phyloP scores from a whole-genome alignment of 2,888 invertebrate genomes.

The Cryptosula pallasiana region DNA sequence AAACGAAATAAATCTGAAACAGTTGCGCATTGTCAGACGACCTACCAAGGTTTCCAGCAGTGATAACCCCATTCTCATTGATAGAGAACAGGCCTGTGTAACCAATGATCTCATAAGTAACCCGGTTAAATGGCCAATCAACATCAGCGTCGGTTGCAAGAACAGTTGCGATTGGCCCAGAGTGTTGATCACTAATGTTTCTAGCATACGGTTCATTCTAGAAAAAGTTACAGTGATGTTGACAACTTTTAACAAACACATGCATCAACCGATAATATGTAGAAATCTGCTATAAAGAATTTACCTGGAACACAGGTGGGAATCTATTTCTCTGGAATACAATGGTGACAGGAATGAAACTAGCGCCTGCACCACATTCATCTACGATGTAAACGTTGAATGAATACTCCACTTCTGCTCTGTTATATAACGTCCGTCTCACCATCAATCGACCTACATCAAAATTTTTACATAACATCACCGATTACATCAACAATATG shows the following conservation, averaged over 20 bases:
- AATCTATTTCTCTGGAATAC: neutral
- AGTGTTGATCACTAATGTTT: conserved; percentile 12
- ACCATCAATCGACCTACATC: conserved; percentile 10
- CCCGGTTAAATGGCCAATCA: neutral
- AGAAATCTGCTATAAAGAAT: too few relatives aligned
- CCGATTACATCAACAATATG: neutral
- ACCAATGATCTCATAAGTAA: conserved; percentile 20
- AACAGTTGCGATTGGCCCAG: conserved; percentile 2
- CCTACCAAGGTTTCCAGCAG: neutral
- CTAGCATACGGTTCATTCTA: neutral
- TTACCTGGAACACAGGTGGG: neutral
- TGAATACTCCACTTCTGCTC: neutral
- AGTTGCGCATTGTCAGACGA: too few relatives aligned
- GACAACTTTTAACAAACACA: too few relatives aligned
- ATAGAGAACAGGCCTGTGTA: neutral
- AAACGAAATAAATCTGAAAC: too few relatives aligned
- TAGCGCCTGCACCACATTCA: neutral
- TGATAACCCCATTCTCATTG: neutral
- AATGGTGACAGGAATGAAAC: neutral
- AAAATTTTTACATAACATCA: neutral
- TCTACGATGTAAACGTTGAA: conserved; percentile 15
- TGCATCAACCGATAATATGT: too few relatives aligned
- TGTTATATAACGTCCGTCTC: neutral
- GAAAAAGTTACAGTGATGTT: too few relatives aligned
- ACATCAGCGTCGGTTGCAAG: conserved; percentile 21